Evolutionary conservation across 2,113 vertebrate genomes (phyloP).

Genomic region (Desmodus rotundus): DNA sequence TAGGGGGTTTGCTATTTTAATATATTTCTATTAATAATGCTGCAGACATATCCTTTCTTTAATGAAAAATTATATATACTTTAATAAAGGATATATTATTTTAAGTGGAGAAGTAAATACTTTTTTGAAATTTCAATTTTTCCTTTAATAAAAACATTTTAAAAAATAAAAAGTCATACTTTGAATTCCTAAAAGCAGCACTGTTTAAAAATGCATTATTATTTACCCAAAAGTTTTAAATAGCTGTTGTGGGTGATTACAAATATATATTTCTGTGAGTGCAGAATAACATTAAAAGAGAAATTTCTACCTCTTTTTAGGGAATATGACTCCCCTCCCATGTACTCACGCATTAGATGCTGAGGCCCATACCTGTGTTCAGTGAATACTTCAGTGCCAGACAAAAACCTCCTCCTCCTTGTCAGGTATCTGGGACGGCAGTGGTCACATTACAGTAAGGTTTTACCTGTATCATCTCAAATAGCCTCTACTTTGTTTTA

Average conservation of each 20-base stretch:
- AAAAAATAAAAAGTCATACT: not conserved
- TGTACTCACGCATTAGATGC: not conserved
- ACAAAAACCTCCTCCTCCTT: not conserved
- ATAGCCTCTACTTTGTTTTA: not conserved
- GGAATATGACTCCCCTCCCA: not conserved
- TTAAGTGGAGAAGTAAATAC: not conserved
- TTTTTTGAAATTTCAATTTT: not conserved
- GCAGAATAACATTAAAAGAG: not conserved
- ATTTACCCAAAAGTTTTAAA: not conserved
- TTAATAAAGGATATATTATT: not conserved
- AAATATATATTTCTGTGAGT: not conserved
- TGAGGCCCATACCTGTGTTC: not conserved
- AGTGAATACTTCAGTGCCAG: not conserved
- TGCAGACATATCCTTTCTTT: not conserved
- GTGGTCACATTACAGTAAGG: not conserved
- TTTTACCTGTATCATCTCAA: not conserved
- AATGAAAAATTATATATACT: not conserved
- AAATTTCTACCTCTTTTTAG: not conserved
- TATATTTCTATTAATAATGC: not conserved
- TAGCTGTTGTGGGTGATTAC: not conserved
- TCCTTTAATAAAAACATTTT: conserved; percentile 10
- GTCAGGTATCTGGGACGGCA: not conserved
- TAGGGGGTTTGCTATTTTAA: not conserved
- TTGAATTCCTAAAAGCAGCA: not conserved
- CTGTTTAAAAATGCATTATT: not conserved